Base-by-base conservation (phyloP, 2,113 vertebrate genomes). In the Beaufortia kweichowensis region DNA sequence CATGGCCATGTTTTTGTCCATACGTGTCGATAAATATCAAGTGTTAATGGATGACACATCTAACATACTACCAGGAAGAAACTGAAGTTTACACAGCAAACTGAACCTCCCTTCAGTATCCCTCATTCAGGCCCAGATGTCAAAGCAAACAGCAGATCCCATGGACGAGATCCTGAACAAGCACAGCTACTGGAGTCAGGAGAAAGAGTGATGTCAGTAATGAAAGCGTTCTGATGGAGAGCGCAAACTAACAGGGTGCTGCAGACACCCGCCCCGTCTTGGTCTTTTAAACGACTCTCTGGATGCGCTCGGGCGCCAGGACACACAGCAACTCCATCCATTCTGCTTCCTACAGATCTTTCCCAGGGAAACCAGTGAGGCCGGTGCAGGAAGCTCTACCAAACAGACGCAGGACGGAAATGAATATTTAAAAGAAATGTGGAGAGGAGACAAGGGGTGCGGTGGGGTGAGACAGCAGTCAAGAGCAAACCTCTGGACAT, bases 341-440 rank as follows among this genome's bases (percentile, higher is more conserved):
- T 81, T 83, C 78, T 78, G 85, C 88, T 89, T 91, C 90, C 86
- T 88, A 86, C 82, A 85, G 77, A 77, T 17, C 69, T 86, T 90
- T 92, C 90, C 87, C 89, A 90, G 79, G 86, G 84, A 92, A 90
- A 84, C 48, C 8, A 83, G 81, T 81, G 81, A 66, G 84, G 81
- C 86, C 85, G 86, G 83, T 86, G 89, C 87, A 87, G 89, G 88
- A 90, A 91, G 81, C 81, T 75, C 83, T 85, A 82, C 76, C 75
- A 85, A 90, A 84, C 85, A 87, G 82, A 84, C 88, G 80, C 84
- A 89, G 81, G 78, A 83, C 65, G 83, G 87, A 88, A 88, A 90
- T 89, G 41, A 88, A 90, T 87, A 86, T 88, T 88, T 90, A 87
- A 86, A 83, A 61, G 4, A 43, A 26, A 55, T 4, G 26, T 61